These are phyloP conservation scores for Myiopsitta monachus DNA, from an alignment of 2,113 vertebrate species.

Conservation along the genomic window DNA sequence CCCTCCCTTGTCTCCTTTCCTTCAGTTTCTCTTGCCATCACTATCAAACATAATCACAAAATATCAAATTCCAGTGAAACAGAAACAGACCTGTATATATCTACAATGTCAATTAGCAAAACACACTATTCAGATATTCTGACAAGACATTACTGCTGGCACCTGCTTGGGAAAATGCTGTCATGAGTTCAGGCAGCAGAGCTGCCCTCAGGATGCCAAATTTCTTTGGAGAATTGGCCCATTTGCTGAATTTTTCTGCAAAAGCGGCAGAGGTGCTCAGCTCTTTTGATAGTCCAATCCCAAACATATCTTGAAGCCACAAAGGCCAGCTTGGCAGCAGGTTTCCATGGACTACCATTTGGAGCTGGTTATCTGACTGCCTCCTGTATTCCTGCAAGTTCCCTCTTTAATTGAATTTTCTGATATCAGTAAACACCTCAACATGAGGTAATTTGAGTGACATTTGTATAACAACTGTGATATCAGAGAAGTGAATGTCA, in stretches of 20 bases:
- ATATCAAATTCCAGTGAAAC: neutral
- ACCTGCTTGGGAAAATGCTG: neutral
- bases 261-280: neutral
- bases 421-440: neutral
- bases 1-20: neutral
- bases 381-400: neutral
- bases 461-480: neutral
- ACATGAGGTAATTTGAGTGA: neutral
- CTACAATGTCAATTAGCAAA: slow-evolving; percentile 7
- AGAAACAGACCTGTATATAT: neutral
- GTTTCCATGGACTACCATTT: neutral
- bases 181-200: neutral
- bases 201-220: neutral
- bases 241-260: neutral
- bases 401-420: neutral
- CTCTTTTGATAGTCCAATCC: neutral
- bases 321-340: neutral
- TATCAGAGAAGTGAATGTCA: neutral
- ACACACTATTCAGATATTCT: neutral
- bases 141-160: neutral
- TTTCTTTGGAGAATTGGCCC: neutral
- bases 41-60: neutral
- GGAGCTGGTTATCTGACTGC: neutral
- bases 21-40: neutral
- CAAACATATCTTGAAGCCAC: neutral